These are phyloP conservation scores for Catharus ustulatus DNA, from an alignment of 2,797 vertebrate genomes.

Conservation along the genomic window DNA sequence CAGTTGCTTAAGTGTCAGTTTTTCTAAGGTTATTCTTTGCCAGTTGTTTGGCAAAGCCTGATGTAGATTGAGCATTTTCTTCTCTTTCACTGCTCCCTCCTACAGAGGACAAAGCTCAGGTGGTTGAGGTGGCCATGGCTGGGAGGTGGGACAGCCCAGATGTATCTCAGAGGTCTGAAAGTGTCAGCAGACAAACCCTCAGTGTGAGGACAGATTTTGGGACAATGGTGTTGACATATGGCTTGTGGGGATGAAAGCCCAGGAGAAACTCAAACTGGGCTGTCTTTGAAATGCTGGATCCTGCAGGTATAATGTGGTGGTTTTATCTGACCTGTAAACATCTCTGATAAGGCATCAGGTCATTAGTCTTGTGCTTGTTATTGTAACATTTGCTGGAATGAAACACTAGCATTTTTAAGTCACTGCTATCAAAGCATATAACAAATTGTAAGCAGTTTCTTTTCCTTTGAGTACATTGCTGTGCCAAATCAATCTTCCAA, in stretches of 20 bases:
- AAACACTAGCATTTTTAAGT: constrained; percentile 18
- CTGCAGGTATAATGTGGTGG: neutral
- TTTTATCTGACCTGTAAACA: constrained; percentile 38
- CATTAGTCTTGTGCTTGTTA: constrained; percentile 43
- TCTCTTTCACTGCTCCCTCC: neutral
- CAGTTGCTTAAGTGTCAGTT: constrained; percentile 5
- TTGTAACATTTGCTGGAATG: constrained; percentile 40
- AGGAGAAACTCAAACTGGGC: neutral
- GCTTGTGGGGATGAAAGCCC: neutral
- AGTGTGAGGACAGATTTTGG: neutral
- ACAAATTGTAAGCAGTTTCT: constrained; percentile 17
- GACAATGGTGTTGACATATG: neutral
- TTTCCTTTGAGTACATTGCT: neutral
- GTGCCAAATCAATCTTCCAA: constrained; percentile 3
- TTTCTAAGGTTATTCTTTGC: neutral
- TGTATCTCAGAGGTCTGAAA: neutral
- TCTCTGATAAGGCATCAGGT: constrained; percentile 36
- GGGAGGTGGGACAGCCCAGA: neutral
- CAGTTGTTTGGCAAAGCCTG: constrained; percentile 22
- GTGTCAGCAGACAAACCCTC: neutral
- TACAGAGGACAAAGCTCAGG: neutral
- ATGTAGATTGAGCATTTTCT: neutral
- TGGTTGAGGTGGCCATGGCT: neutral
- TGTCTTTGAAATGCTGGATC: constrained; percentile 15
- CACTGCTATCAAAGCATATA: neutral